Evolutionary conservation across 2,113 vertebrate species (phyloP).

Genomic region (Leptosomus discolor): DNA sequence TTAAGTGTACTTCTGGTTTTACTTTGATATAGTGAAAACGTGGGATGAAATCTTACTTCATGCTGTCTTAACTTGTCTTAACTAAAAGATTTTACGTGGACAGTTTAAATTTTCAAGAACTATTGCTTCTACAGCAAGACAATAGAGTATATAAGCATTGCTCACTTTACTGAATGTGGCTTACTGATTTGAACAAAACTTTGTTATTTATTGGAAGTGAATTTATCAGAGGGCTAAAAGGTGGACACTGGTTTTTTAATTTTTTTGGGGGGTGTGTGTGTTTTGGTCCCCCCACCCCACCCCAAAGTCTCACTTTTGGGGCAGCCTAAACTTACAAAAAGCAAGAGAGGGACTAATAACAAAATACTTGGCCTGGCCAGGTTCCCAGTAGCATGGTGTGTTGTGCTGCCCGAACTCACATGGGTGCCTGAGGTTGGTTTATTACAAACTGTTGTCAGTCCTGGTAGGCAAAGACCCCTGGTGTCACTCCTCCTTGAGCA

Average conservation of each 20-base stretch:
- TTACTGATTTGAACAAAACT: background rate
- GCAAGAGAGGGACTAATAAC: background rate
- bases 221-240: background rate
- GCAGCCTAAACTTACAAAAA: background rate
- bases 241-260: background rate
- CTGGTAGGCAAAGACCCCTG: background rate
- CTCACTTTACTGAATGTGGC: background rate
- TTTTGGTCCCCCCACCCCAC: background rate
- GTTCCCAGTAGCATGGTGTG: background rate
- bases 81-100: background rate
- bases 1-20: background rate
- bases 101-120: background rate
- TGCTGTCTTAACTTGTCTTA: background rate
- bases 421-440: accelerated
- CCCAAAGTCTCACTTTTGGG: background rate
- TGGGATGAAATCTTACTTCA: background rate
- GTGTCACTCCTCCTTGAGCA: accelerated
- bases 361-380: background rate
- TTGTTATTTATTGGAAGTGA: background rate
- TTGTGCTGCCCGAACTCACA: background rate
- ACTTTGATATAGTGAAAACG: background rate
- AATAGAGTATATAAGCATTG: background rate
- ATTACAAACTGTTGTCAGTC: accelerated
- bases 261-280: too few species aligned
- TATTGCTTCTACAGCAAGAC: background rate